Base-by-base conservation (phyloP, 2,888 invertebrate species). In the Tetanocera ferruginea region DNA sequence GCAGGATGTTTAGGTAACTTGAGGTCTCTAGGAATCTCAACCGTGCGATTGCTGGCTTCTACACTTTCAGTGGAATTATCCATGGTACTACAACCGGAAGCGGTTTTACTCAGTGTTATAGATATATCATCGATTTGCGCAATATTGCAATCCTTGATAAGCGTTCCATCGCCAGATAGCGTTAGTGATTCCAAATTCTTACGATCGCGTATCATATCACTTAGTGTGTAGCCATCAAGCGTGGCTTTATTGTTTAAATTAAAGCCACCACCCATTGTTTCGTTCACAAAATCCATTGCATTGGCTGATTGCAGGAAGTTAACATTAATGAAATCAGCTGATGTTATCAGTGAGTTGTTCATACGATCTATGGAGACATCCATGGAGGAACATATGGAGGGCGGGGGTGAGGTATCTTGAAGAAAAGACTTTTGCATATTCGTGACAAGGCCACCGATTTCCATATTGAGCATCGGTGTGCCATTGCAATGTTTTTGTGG, bases 371-470 rank as follows among this genome's bases (percentile, higher is more conserved):
- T 83, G 66, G 86, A 88, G 70, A 87, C 84, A 43, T 86, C 85
- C 85, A 87, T 85, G 6, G 89, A 89, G 67, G 88, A 88, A 78
- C 85, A 88, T 73, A 89, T 87, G 67, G 89, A 89, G 6, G 86
- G 85, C 64, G 90, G 90, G 5, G 90, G 90, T 64, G 90, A 90
- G 2, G 88, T 88, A 80, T 90, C 89, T 81, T 88, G 87, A 49
- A 90, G 84, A 82, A 88, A 88, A 70, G 88, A 89, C 82, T 87
- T 87, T 77, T 89, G 87, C 88, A 89, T 87, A 49, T 85, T 88
- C 49, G 89, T 89, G 57, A 90, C 89, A 76, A 89, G 83, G 14
- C 89, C 89, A 34, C 89, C 89, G 66, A 89, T 89, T 85, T 89
- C 87, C 64, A 89, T 66, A 81, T 88, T 87, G 14, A 89, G 81